Percentiles rank a stretch among this genome's conserved stretches.
Conservation (phyloP, 2,888 invertebrate genomes). For the Sphinx pinastri region DNA sequence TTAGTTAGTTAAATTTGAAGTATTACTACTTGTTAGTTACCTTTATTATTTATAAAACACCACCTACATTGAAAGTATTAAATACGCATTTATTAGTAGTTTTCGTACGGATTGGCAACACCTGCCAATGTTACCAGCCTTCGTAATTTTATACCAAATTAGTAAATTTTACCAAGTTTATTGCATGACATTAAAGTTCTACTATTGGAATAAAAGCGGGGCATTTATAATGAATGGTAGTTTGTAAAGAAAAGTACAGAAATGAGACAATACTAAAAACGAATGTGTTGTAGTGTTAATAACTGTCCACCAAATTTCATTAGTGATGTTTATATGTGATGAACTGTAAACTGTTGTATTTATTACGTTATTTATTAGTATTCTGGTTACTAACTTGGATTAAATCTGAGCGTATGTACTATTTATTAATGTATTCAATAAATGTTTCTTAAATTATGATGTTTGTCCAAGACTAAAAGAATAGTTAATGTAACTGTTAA, state of each 20-base stretch:
- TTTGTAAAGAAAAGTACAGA: background rate
- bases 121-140: background rate
- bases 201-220: background rate
- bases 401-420: background rate
- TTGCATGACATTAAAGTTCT: background rate
- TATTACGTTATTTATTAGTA: slow-evolving; percentile 16
- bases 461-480: too few relatives aligned
- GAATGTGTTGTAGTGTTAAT: background rate
- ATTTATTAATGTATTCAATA: too few relatives aligned
- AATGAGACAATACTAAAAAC: background rate
- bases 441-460: too few relatives aligned
- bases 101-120: background rate
- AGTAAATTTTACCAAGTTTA: background rate
- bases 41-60: slow-evolving; percentile 3
- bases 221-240: too few relatives aligned
- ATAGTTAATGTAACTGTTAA: too few relatives aligned
- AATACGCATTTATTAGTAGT: slow-evolving; percentile 19
- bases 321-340: too few relatives aligned
- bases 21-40: slow-evolving; percentile 1
- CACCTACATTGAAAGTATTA: slow-evolving; percentile 1
- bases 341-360: background rate
- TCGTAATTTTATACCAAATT: background rate
- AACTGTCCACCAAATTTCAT: too few relatives aligned
- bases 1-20: slow-evolving; percentile 15
- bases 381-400: background rate